These are phyloP conservation scores for Leucania comma DNA, from an alignment of 2,888 invertebrate species.

Conservation along the genomic window DNA sequence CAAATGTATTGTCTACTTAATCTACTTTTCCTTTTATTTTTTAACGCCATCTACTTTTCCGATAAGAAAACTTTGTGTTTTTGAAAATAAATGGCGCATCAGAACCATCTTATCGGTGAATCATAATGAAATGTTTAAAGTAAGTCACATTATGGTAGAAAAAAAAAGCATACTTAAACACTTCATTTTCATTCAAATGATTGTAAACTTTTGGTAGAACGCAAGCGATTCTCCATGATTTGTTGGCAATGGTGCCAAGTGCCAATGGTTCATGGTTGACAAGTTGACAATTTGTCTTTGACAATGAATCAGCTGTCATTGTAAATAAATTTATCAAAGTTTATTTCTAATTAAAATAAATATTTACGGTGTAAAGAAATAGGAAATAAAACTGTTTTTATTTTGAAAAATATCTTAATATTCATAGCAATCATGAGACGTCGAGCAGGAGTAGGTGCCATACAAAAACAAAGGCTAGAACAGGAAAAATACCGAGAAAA, in stretches of 20 bases:
- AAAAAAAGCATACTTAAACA: not conserved
- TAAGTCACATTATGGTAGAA: not conserved
- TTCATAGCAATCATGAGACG: conserved; percentile 92
- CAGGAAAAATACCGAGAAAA: conserved; percentile 98
- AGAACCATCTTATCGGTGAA: not conserved
- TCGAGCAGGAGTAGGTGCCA: conserved; percentile 96
- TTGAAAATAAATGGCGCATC: too few relatives aligned
- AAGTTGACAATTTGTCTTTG: too few relatives aligned
- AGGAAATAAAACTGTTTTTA: not conserved
- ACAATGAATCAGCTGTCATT: conserved; percentile 7
- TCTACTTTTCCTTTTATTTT: not conserved
- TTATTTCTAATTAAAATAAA: not conserved
- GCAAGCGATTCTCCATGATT: not conserved
- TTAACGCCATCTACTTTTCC: conserved; percentile 26
- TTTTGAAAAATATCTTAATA: not conserved
- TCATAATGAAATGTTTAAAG: not conserved
- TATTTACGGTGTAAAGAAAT: too few relatives aligned
- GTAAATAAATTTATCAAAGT: not conserved
- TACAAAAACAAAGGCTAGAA: conserved; percentile 96
- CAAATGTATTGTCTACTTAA: not conserved
- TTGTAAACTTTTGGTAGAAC: not conserved
- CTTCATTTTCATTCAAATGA: not conserved
- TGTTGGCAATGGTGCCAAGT: not conserved
- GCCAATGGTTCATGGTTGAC: too few relatives aligned
- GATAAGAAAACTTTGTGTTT: not conserved